Conservation (phyloP, 2,888 invertebrate species). For the Portevinia maculata region DNA sequence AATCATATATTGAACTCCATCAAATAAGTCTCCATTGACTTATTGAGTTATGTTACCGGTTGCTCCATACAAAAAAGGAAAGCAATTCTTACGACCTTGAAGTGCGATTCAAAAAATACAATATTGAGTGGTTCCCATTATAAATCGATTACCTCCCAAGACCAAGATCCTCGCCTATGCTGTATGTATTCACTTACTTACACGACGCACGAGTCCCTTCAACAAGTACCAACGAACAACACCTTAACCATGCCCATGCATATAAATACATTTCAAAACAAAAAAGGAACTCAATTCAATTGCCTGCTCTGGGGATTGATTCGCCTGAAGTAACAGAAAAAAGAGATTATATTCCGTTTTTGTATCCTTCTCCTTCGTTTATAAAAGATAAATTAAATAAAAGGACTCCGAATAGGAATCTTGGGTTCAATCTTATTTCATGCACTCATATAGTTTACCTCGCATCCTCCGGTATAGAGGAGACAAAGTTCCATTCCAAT, state of each 20-base stretch:
- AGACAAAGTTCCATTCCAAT: no score
- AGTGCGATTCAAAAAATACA: conserved; percentile 15
- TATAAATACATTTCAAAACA: conserved; percentile 53
- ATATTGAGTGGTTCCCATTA: conserved; percentile 17
- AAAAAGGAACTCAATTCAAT: conserved; percentile 54
- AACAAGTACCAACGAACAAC: conserved; percentile 9
- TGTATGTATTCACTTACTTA: conserved; percentile 27
- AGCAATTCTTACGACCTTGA: conserved; percentile 10
- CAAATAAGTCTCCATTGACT: no score
- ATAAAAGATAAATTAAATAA: conserved; percentile 45
- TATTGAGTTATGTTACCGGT: no score
- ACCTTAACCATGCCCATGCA: conserved; percentile 28
- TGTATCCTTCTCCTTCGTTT: conserved; percentile 17
- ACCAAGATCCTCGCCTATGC: conserved; percentile 23
- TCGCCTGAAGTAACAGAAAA: not conserved
- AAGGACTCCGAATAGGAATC: conserved; percentile 29
- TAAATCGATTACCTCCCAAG: conserved; percentile 34
- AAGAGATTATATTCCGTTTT: conserved; percentile 43
- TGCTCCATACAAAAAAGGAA: not conserved
- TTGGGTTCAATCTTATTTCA: conserved; percentile 37
- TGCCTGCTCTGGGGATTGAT: conserved; percentile 13
- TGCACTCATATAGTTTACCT: conserved; percentile 19
- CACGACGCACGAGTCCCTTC: conserved; percentile 25
- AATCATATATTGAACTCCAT: no score
- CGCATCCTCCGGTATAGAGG: no score